Evolutionary conservation across 1,140 invertebrate genomes (phyloP).

Genomic region (Armadillidium nasatum): DNA sequence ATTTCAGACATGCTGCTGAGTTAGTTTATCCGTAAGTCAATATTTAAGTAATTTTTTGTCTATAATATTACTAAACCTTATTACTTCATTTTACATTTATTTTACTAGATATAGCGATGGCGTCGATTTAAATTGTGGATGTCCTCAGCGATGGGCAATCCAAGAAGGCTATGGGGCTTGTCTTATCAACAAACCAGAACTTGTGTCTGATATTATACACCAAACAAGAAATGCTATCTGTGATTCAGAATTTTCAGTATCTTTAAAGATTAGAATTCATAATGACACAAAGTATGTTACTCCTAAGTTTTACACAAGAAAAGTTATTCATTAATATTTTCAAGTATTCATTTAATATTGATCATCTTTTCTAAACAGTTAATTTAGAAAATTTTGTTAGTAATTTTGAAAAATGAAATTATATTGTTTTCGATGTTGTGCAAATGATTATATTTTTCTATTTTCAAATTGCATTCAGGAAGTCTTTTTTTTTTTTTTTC

Average conservation of each 20-base stretch:
- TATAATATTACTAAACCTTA: too few relatives aligned
- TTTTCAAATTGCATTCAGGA: too few relatives aligned
- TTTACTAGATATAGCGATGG: slow-evolving; percentile 68
- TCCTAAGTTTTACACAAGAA: too few relatives aligned
- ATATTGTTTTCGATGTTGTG: too few relatives aligned
- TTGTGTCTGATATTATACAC: slow-evolving; percentile 73
- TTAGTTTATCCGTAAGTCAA: slow-evolving; percentile 68
- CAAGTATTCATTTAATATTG: too few relatives aligned
- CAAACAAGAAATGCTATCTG: slow-evolving; percentile 68
- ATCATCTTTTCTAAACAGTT: too few relatives aligned
- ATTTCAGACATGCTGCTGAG: slow-evolving; percentile 79
- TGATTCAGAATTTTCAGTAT: slow-evolving; percentile 70
- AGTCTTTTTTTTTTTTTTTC: too few relatives aligned
- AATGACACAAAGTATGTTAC: slow-evolving; percentile 47
- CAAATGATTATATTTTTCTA: too few relatives aligned
- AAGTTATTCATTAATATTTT: too few relatives aligned
- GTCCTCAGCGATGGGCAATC: slow-evolving; percentile 92
- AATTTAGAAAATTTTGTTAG: too few relatives aligned
- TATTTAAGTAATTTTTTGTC: not conserved
- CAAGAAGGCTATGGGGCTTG: slow-evolving; percentile 83
- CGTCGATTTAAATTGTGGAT: slow-evolving; percentile 94
- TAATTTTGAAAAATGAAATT: too few relatives aligned
- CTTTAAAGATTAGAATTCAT: slow-evolving; percentile 82
- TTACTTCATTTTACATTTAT: slow-evolving; percentile 18
- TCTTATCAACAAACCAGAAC: slow-evolving; percentile 74